A percentile compares a stretch with the other conserved stretches of the same genome.
Evolutionary conservation across 2,113 vertebrate genomes (phyloP).

Genomic region (Chloropsis cyanopogon): DNA sequence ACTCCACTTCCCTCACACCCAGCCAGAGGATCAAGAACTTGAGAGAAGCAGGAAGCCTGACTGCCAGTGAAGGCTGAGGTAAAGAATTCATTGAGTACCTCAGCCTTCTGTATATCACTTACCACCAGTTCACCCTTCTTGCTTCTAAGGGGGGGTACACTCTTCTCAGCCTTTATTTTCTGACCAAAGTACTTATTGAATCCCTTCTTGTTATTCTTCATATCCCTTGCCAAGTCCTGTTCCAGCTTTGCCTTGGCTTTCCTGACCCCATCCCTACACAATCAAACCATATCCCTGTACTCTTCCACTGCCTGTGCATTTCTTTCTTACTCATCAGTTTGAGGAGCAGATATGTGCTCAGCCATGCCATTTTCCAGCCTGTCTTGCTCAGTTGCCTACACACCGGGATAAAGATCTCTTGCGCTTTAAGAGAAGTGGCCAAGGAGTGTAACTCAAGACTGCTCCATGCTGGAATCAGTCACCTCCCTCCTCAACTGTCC

Average conservation of each 20-base stretch:
- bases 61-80: neutral
- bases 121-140: neutral
- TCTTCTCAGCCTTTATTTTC: neutral
- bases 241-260: neutral
- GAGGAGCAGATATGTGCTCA: neutral
- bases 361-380: neutral
- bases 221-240: neutral
- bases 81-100: neutral
- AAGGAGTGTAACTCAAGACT: neutral
- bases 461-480: neutral
- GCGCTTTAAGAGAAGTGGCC: neutral
- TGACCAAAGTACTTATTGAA: neutral
- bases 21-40: neutral
- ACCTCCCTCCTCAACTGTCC: neutral
- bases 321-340: neutral
- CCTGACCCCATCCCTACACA: neutral
- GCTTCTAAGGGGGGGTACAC: neutral
- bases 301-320: neutral
- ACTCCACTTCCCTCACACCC: neutral
- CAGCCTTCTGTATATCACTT: neutral
- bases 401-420: neutral
- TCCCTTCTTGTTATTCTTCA: neutral
- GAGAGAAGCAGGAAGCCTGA: neutral
- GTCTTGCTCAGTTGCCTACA: neutral
- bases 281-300: neutral